Evolutionary conservation across 1,140 invertebrate species (phyloP), one percentile per base, ranked within the genome.

Genomic region (Streblospio benedicti): DNA sequence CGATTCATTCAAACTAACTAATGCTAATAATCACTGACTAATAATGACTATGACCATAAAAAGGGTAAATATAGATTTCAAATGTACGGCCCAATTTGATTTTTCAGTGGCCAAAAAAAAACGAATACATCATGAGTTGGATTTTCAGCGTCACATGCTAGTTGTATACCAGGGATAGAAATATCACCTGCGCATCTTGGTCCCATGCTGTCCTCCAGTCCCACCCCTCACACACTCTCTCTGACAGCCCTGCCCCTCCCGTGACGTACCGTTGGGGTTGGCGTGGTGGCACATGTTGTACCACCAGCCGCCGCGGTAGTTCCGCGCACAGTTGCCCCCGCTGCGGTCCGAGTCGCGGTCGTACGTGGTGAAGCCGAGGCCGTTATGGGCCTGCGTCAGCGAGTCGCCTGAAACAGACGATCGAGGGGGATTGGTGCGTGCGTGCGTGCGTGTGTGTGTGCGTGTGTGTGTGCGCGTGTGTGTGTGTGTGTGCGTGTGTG

Each of bases 221-320:
- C 68, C 85, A 84, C 91, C 92, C 94, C 57, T 86, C 68, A 66
- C 65, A 60, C 51, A 63, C 61, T 41, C 75, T 52, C 43, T 5
- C 6, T 54, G 27, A 35, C 28, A 4, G 5, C 65, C 62, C 14
- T 65, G n/a, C n/a, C n/a, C n/a, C n/a, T n/a, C 64, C 60, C 59
- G 30, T 18, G 32, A 54, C 53, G 65, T 67, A 67, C 76, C 79
- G 65, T 81, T 45, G 16, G 54, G 45, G 32, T 50, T 47, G 30
- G 4, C 28, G 14, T 16, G 4, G 51, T 57, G 30, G 43, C 25
- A 50, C 18, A 3, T 20, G 18, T 18, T 25, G 50, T 55, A 44
- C 27, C 27, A 65, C 25, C 31, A 54, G 3, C 18, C 52, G 32
- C 27, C 52, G 4, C 6, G n/a, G 27, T 4, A 35, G 25, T 2